Evolutionary conservation across 2,888 invertebrate genomes (phyloP).

Genomic region (Acronicta aceris): DNA sequence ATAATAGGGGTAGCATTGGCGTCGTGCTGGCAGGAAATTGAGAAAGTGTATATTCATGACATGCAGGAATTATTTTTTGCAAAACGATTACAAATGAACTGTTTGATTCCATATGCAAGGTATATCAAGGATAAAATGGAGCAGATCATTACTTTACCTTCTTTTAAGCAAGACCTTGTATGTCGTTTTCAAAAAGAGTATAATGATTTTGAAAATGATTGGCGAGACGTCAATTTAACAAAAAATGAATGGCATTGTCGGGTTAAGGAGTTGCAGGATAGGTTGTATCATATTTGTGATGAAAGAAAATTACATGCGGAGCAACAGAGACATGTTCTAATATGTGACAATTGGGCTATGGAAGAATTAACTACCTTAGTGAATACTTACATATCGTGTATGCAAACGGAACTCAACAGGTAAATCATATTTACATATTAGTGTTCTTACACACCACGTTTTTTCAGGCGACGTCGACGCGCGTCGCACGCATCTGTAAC

Average conservation of each 20-base stretch:
- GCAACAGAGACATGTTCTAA: constrained; percentile 84
- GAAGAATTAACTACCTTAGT: constrained; percentile 86
- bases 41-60: constrained; percentile 85
- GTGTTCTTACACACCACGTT: no score
- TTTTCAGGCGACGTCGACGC: no score
- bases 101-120: constrained; percentile 88
- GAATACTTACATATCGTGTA: constrained; percentile 87
- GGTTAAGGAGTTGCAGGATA: constrained; percentile 84
- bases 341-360: constrained; percentile 89
- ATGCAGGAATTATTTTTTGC: constrained; percentile 89
- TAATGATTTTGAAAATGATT: constrained; percentile 89
- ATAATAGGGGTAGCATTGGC: constrained; percentile 78
- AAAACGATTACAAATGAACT: constrained; percentile 87
- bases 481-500: no score
- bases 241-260: constrained; percentile 91
- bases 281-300: constrained; percentile 89
- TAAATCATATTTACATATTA: constrained; percentile 67
- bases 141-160: constrained; percentile 87
- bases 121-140: constrained; percentile 88
- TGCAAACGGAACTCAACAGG: constrained; percentile 91
- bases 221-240: constrained; percentile 87
- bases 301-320: constrained; percentile 87
- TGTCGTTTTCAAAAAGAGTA: constrained; percentile 89
- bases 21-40: constrained; percentile 86
- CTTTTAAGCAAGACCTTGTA: constrained; percentile 89